These are phyloP conservation scores for Albula goreensis DNA, from an alignment of 2,113 vertebrate species.

Conservation along the genomic window DNA sequence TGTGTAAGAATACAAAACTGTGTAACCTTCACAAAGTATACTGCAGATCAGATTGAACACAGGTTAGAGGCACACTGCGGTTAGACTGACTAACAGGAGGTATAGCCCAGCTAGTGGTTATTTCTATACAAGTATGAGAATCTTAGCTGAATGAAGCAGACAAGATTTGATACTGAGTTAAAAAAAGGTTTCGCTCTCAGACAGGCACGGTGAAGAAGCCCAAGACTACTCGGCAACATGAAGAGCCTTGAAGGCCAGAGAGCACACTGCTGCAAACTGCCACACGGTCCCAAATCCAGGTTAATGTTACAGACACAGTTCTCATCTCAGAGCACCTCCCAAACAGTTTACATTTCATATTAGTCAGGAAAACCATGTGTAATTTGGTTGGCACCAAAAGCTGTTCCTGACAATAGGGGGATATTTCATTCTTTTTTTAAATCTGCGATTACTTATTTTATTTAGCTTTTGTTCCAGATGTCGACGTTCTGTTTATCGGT, in stretches of 20 bases:
- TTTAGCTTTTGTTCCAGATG: not conserved
- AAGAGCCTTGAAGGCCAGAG: constrained; percentile 21
- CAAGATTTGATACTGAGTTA: not conserved
- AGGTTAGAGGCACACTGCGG: not conserved
- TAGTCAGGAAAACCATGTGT: not conserved
- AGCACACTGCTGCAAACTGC: not conserved
- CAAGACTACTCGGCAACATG: not conserved
- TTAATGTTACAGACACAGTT: not conserved
- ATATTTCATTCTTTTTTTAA: constrained; percentile 28
- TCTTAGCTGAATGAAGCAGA: not conserved
- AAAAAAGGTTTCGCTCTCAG: not conserved
- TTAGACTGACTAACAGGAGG: not conserved
- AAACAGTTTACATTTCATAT: constrained; percentile 20
- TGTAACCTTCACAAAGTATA: too few species aligned
- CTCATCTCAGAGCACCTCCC: constrained; percentile 7
- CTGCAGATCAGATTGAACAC: not conserved
- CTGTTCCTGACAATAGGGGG: constrained; percentile 30
- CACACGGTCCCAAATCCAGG: not conserved
- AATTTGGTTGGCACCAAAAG: constrained; percentile 29
- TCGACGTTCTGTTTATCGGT: constrained; percentile 55
- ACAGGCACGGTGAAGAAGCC: not conserved
- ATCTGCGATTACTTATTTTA: not conserved
- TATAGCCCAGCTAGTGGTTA: not conserved
- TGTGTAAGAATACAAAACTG: too few species aligned
- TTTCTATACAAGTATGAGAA: not conserved